These are phyloP conservation scores for Pseudococcus jackbeardsleyi DNA, from an alignment of 2,888 invertebrate species.

Conservation along the genomic window DNA sequence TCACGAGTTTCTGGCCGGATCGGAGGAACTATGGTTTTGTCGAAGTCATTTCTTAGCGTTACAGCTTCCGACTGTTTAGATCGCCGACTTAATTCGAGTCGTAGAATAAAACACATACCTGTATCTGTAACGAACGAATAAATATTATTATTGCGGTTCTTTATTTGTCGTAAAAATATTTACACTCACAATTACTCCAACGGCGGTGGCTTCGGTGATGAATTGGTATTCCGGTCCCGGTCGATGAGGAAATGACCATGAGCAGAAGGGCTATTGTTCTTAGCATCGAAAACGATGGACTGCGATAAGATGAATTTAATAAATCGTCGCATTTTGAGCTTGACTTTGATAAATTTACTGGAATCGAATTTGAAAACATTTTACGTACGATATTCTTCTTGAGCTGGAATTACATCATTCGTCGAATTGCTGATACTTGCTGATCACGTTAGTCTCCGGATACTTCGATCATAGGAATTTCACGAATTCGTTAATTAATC, in stretches of 20 bases:
- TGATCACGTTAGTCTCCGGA: too few relatives aligned
- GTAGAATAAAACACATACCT: constrained; percentile 6
- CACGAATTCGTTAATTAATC: too few relatives aligned
- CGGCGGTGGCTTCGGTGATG: background rate
- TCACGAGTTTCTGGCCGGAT: background rate
- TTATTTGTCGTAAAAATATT: background rate
- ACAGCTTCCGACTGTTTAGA: background rate
- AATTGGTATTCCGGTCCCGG: background rate
- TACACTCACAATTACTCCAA: background rate
- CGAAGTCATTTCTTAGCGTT: background rate
- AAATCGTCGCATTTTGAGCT: too few relatives aligned
- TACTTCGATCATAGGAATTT: too few relatives aligned
- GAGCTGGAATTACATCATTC: too few relatives aligned
- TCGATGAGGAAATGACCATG: background rate
- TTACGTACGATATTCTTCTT: too few relatives aligned
- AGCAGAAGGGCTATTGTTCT: too few relatives aligned
- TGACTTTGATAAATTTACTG: too few relatives aligned
- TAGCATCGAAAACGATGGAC: background rate
- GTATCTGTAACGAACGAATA: background rate
- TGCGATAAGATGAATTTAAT: too few relatives aligned
- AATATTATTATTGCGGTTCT: background rate
- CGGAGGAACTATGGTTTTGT: constrained; percentile 9
- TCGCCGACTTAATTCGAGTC: background rate
- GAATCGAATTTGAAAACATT: too few relatives aligned
- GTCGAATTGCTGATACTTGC: too few relatives aligned